Evolutionary conservation across 2,797 vertebrate genomes (phyloP).

Genomic region (Meriones psammophilus): DNA sequence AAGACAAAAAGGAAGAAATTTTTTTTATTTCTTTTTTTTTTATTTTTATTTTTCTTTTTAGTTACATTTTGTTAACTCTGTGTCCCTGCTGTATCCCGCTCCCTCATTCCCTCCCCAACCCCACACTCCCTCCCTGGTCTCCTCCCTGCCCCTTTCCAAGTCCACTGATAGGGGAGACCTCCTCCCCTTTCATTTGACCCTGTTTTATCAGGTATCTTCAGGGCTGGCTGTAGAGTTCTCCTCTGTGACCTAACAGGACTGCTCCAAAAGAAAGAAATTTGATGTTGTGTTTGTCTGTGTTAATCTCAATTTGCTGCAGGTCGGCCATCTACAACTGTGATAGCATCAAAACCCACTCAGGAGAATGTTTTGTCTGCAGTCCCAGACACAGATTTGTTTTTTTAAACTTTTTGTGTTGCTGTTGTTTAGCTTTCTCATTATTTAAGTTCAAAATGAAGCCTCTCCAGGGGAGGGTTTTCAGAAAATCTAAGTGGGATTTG

Average conservation of each 20-base stretch:
- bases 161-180: too few species aligned
- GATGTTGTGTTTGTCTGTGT: slow-evolving; percentile 81
- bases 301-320: slow-evolving; percentile 86
- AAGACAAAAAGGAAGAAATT: slow-evolving; percentile 76
- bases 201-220: too few species aligned
- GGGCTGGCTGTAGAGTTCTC: too few species aligned
- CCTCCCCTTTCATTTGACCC: too few species aligned
- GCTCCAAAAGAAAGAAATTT: slow-evolving; percentile 76
- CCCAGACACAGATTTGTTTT: slow-evolving; percentile 60
- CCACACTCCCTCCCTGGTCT: too few species aligned
- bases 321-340: slow-evolving; percentile 76
- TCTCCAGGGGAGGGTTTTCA: slow-evolving; percentile 54
- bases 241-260: too few species aligned
- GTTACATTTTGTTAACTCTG: too few species aligned
- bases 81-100: too few species aligned
- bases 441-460: slow-evolving; percentile 47
- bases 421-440: neutral
- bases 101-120: too few species aligned
- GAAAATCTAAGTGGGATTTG: neutral
- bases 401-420: slow-evolving; percentile 54
- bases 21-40: neutral
- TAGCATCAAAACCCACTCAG: slow-evolving; percentile 61
- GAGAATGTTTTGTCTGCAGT: slow-evolving; percentile 67
- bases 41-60: too few species aligned
- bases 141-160: too few species aligned